Evolutionary conservation across 30 jellyfish, hydroid and myxozoan species (phyloP).

Genomic region (Pseudorhiza aurosa): DNA sequence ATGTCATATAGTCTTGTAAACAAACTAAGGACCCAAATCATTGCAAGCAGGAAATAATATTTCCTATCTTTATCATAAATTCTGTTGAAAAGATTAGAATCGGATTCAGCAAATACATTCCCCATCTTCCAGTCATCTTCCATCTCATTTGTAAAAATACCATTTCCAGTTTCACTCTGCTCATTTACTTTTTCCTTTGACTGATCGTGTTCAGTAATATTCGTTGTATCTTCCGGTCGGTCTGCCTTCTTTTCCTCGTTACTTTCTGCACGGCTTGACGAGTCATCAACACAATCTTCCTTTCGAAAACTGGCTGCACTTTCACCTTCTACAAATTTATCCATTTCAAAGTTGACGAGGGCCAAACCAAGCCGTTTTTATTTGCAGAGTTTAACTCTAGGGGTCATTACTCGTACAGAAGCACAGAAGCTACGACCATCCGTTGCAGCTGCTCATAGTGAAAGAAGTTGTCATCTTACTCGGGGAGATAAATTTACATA

Average conservation of each 20-base stretch:
- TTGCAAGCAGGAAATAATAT: conserved; percentile 6
- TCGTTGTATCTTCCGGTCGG: conserved; percentile 1
- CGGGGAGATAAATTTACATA: not conserved
- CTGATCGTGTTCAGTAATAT: not conserved
- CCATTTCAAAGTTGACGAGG: conserved; percentile 1
- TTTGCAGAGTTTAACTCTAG: too few relatives aligned
- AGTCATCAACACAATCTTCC: not conserved
- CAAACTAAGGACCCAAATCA: conserved; percentile 58
- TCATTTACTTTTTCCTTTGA: conserved; percentile 4
- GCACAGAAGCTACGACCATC: not conserved
- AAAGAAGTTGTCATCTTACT: not conserved
- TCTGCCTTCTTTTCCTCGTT: not conserved
- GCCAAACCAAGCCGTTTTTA: too few relatives aligned
- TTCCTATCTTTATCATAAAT: not conserved
- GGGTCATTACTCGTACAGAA: too few relatives aligned
- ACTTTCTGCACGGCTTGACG: not conserved
- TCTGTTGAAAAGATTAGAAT: not conserved
- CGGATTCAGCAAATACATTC: not conserved
- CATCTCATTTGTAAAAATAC: not conserved
- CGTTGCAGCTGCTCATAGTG: not conserved
- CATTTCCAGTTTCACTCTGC: conserved; percentile 1
- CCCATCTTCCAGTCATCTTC: not conserved
- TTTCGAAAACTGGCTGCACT: not conserved
- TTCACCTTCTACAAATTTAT: not conserved
- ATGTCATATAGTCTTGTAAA: conserved; percentile 72